A percentile compares a stretch with the other conserved stretches of the same genome.
phyloP scores from a whole-genome alignment of 2,888 invertebrate genomes.

The Caenorhabditis virilis region DNA sequence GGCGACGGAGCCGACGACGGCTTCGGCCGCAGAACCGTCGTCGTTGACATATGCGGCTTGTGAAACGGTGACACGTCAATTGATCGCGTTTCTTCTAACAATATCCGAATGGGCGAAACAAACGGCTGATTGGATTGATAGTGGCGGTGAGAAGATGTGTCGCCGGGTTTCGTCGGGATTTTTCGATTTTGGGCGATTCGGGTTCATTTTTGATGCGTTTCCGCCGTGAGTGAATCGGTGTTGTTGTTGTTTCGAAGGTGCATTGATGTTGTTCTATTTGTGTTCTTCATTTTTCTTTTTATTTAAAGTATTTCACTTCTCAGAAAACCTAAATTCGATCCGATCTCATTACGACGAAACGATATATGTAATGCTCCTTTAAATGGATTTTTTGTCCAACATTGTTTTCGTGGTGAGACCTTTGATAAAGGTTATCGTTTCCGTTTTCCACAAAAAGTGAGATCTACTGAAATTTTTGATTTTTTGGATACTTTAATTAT shows the following conservation, averaged over 20 bases:
- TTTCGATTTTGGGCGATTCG: background rate
- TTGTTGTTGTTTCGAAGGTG: background rate
- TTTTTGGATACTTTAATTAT: too few species aligned
- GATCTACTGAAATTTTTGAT: too few species aligned
- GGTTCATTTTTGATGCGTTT: too few species aligned
- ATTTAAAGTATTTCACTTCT: too few species aligned
- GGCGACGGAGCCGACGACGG: slow-evolving; percentile 5
- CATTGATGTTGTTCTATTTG: slow-evolving; percentile 1
- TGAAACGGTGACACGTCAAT: slow-evolving; percentile 18
- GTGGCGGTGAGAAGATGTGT: slow-evolving; percentile 9
- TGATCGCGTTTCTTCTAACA: slow-evolving; percentile 15
- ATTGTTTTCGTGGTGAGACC: too few species aligned
- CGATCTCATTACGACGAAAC: too few species aligned
- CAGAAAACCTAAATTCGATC: too few species aligned
- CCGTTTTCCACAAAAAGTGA: too few species aligned
- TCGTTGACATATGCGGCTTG: slow-evolving; percentile 21
- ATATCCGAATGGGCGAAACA: slow-evolving; percentile 23
- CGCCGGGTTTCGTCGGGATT: slow-evolving; percentile 20
- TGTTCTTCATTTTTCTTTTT: too few species aligned
- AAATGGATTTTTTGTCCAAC: too few species aligned
- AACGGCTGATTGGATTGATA: slow-evolving; percentile 2
- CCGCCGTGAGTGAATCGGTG: background rate
- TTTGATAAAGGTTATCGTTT: too few species aligned
- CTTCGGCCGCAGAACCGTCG: background rate
- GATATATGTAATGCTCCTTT: too few species aligned